Evolutionary conservation across 2,113 vertebrate genomes (phyloP).

Genomic region (Chrysochloris asiatica): DNA sequence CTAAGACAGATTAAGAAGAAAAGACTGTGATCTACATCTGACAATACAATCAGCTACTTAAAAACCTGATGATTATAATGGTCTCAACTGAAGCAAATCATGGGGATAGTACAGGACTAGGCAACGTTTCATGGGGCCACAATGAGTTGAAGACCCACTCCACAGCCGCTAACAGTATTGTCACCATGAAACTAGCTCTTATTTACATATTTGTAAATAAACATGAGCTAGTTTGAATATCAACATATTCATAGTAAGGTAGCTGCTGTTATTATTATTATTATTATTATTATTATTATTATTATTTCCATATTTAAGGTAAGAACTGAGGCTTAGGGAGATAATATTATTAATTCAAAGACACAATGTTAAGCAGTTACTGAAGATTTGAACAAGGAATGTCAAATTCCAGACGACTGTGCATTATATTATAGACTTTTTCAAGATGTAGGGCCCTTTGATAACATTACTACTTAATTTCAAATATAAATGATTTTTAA

Average conservation of each 20-base stretch:
- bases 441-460: neutral
- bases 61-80: no score
- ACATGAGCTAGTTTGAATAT: neutral
- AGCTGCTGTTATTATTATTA: neutral
- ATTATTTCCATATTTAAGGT: slow-evolving; percentile 12
- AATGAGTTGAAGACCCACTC: neutral
- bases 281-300: neutral
- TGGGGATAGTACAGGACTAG: neutral
- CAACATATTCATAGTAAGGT: neutral
- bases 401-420: neutral
- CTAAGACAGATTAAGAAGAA: neutral
- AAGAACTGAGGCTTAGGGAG: neutral
- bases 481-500: neutral
- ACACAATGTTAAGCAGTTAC: neutral
- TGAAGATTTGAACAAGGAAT: slow-evolving; percentile 23
- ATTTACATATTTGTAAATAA: slow-evolving; percentile 37
- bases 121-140: neutral
- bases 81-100: neutral
- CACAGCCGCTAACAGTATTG: neutral
- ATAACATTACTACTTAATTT: neutral
- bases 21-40: neutral
- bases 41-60: neutral
- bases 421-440: neutral
- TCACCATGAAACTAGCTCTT: neutral
- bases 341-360: slow-evolving; percentile 29